phyloP scores from a whole-genome alignment of 2,888 invertebrate genomes.

The Tanytarsus gracilentus region DNA sequence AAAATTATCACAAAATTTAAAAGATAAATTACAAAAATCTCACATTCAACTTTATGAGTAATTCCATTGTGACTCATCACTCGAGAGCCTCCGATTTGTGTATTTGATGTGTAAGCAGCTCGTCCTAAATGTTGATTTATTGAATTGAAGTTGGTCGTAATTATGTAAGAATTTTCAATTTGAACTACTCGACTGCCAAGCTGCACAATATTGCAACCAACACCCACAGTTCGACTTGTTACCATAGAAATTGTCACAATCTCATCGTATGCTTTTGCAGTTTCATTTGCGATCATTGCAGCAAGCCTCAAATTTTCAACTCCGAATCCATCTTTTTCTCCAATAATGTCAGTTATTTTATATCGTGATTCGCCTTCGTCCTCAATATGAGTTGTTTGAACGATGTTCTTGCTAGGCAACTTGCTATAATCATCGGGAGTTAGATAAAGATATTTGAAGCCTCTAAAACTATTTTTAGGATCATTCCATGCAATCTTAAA shows the following conservation, averaged over 20 bases:
- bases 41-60: constrained; percentile 85
- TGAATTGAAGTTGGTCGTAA: constrained; percentile 92
- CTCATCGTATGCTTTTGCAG: constrained; percentile 90
- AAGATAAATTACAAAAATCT: too few relatives aligned
- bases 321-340: constrained; percentile 88
- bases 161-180: constrained; percentile 96
- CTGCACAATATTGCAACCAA: constrained; percentile 93
- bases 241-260: constrained; percentile 95
- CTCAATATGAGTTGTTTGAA: constrained; percentile 82
- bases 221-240: constrained; percentile 95
- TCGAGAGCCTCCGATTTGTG: constrained; percentile 96
- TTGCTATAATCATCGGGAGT: constrained; percentile 83
- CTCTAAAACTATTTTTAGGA: constrained; percentile 79
- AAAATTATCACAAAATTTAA: too few relatives aligned
- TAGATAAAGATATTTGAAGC: constrained; percentile 90
- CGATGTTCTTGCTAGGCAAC: constrained; percentile 68
- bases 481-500: constrained; percentile 92
- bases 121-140: constrained; percentile 92
- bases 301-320: constrained; percentile 92
- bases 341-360: constrained; percentile 89
- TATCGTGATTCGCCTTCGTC: constrained; percentile 90
- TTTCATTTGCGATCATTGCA: constrained; percentile 96
- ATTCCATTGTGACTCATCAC: constrained; percentile 99
- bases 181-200: constrained; percentile 82
- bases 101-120: constrained; percentile 98